These are phyloP conservation scores for Anthonomus grandis DNA, from an alignment of 1,140 invertebrate species.

Conservation along the genomic window DNA sequence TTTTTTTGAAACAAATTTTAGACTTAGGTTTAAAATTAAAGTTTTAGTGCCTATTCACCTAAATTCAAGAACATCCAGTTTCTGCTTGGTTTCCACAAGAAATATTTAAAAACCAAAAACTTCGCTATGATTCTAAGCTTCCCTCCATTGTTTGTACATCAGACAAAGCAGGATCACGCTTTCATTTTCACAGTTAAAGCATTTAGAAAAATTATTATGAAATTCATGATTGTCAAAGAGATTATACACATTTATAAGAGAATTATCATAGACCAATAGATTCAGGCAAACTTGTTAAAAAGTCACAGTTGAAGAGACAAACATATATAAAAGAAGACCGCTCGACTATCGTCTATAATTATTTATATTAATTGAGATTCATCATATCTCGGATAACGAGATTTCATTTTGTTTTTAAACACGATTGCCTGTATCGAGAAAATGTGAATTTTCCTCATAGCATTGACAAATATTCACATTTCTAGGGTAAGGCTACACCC, in stretches of 20 bases:
- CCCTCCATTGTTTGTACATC: conserved; percentile 28
- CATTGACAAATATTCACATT: conserved; percentile 39
- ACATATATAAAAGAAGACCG: neutral
- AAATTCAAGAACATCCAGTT: too few relatives aligned
- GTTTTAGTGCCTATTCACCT: too few relatives aligned
- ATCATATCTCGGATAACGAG: conserved; percentile 13
- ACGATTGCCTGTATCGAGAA: conserved; percentile 32
- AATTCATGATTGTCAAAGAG: conserved; percentile 46
- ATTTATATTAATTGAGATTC: conserved; percentile 23
- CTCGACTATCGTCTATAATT: neutral
- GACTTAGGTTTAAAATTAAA: too few relatives aligned
- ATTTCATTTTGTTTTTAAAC: conserved; percentile 23
- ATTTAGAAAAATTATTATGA: conserved; percentile 37
- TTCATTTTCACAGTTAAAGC: conserved; percentile 33
- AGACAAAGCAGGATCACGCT: conserved; percentile 33
- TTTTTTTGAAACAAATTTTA: too few relatives aligned
- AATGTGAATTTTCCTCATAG: conserved; percentile 31
- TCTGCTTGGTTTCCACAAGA: too few relatives aligned
- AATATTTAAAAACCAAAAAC: too few relatives aligned
- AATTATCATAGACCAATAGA: conserved; percentile 17
- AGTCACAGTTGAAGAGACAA: neutral
- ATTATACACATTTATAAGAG: conserved; percentile 26
- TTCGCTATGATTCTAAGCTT: too few relatives aligned
- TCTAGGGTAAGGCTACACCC: conserved; percentile 50
- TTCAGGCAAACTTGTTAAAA: conserved; percentile 29